phyloP scores from a whole-genome alignment of 2,888 invertebrate species.

The Vesta saturnalis region DNA sequence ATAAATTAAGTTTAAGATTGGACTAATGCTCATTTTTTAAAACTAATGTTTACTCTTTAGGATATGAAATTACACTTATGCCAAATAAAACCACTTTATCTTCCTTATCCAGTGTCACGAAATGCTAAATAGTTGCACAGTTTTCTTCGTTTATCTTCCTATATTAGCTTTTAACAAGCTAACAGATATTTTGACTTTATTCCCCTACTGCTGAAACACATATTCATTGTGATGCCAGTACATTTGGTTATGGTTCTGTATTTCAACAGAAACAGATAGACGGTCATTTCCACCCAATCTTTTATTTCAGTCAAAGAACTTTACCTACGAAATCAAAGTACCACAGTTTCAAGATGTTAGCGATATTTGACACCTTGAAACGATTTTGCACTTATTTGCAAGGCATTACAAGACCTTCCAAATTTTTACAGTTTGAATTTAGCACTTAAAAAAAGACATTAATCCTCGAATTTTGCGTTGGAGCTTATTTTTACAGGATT shows the following conservation, averaged over 20 bases:
- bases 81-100: too few relatives aligned
- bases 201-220: neutral
- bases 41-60: too few relatives aligned
- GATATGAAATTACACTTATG: too few relatives aligned
- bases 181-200: neutral
- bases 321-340: too few relatives aligned
- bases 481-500: too few relatives aligned
- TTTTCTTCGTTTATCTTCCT: neutral
- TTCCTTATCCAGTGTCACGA: too few relatives aligned
- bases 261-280: constrained; percentile 29
- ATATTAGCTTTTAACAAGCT: neutral
- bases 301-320: neutral
- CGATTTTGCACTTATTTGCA: neutral
- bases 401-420: neutral
- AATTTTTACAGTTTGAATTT: neutral
- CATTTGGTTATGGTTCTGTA: neutral
- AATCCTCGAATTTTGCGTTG: neutral
- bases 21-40: too few relatives aligned
- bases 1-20: too few relatives aligned
- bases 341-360: too few relatives aligned
- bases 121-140: too few relatives aligned
- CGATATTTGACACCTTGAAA: too few relatives aligned
- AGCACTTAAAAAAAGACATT: neutral
- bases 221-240: too few relatives aligned
- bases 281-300: constrained; percentile 31